Conservation (phyloP, 1,140 invertebrate species). For the Harlomillsia oculata region DNA sequence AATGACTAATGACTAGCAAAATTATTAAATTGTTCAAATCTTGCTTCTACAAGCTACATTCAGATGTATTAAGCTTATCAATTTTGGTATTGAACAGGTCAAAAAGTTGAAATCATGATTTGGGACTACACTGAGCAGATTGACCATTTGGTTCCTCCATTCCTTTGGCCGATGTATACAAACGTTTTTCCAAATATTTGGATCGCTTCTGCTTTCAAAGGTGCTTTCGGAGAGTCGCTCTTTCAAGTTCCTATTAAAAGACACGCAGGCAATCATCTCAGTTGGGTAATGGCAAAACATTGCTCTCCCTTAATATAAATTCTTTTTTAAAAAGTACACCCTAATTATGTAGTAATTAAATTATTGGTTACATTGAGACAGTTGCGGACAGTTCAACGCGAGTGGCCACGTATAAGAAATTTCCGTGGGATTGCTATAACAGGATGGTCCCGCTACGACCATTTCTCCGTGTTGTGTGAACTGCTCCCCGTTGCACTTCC, state of each 20-base stretch:
- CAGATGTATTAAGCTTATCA: background rate
- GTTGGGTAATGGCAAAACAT: slow-evolving; percentile 15
- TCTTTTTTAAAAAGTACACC: background rate
- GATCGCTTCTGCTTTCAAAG: slow-evolving; percentile 54
- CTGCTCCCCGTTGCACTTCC: slow-evolving; percentile 54
- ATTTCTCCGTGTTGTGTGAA: slow-evolving; percentile 57
- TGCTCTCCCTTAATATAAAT: background rate
- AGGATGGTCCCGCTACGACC: slow-evolving; percentile 68
- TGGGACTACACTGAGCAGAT: slow-evolving; percentile 33
- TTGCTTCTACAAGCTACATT: too few relatives aligned
- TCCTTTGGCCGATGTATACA: slow-evolving; percentile 44
- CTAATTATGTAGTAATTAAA: background rate
- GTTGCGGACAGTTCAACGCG: slow-evolving; percentile 7
- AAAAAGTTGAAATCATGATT: slow-evolving; percentile 19
- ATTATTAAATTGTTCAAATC: too few relatives aligned
- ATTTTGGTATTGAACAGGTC: background rate
- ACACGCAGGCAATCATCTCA: slow-evolving; percentile 40
- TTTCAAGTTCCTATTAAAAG: slow-evolving; percentile 48
- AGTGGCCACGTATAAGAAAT: slow-evolving; percentile 36
- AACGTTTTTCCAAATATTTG: slow-evolving; percentile 49
- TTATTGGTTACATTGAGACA: slow-evolving; percentile 13
- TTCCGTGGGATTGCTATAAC: slow-evolving; percentile 46
- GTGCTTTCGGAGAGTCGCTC: slow-evolving; percentile 27
- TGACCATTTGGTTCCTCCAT: slow-evolving; percentile 18
- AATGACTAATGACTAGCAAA: too few relatives aligned